Evolutionary conservation across 2,113 vertebrate genomes (phyloP), one percentile per base, ranked within the genome.

Genomic region (Numenius arquata): DNA sequence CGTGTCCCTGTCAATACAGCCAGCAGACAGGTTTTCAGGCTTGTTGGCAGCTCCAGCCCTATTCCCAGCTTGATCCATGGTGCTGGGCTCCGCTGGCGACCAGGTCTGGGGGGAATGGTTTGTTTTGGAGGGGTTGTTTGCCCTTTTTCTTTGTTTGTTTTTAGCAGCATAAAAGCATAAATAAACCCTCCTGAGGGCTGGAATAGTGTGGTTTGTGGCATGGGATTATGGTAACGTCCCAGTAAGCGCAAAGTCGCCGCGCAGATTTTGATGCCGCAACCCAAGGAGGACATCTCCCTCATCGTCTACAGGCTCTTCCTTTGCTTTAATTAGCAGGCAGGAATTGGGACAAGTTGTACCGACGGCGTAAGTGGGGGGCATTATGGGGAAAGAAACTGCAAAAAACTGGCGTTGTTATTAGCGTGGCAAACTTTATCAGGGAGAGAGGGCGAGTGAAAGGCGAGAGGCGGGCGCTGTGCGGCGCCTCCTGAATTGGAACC

Each of bases 311-410:
- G 89, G 38, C 27, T 74, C 23, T 74, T 58, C 88, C 76, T 73
- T 80, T 70, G 61, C 90, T 52, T 82, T 96, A 97, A 96, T 97
- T 97, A 97, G 91, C 89, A 81, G 81, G 87, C 83, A 82, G 89
- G 81, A 95, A 76, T 76, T 75, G 55, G 96, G 96, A 88, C 63
- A 89, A 91, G 88, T 88, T 95, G 94, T 94, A 89, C 94, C 80
- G 68, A 48, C 32, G 53, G 89, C 80, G 25, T 47, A 19, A 52
- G 43, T 25, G 19, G 84, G 80, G 80, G 74, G 71, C 79, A 50
- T 10, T 10, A 3, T 0, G n/a, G 84, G 50, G 80, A 92, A 53
- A 91, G 89, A 67, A 91, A 20, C 86, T 53, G 85, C 82, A 80
- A 41, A 79, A 93, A 85, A 58, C 63, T 36, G 88, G 86, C 22